Evolutionary conservation across 1,140 invertebrate species (phyloP).

Genomic region (Orchestia grillus): DNA sequence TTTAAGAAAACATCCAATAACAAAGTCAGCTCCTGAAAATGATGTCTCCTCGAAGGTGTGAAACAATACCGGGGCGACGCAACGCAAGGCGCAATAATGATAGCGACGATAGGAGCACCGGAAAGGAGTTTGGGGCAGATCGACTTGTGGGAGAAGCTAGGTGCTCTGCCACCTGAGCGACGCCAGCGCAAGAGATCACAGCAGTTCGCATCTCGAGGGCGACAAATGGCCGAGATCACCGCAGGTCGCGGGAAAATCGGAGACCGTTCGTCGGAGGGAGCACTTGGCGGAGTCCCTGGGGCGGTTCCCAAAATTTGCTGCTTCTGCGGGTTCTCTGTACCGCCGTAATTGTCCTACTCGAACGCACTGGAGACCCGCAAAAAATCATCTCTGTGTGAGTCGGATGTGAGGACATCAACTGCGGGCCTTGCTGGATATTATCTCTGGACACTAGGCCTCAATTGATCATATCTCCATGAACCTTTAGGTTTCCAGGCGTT

Average conservation of each 20-base stretch:
- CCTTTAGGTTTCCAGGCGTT: neutral
- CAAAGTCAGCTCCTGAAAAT: no score
- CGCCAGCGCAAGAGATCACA: neutral
- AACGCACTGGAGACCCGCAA: neutral
- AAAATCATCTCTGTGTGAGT: neutral
- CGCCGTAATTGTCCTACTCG: neutral
- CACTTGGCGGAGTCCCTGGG: neutral
- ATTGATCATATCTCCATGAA: neutral
- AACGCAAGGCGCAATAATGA: no score
- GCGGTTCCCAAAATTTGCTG: conserved; percentile 38
- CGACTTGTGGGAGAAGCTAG: neutral
- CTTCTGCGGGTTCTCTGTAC: neutral
- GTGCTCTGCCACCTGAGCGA: neutral
- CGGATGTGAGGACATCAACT: neutral
- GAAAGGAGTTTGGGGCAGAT: neutral
- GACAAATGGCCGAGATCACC: conserved; percentile 46
- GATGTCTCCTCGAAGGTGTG: no score
- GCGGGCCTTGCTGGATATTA: no score
- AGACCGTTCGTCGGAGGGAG: neutral
- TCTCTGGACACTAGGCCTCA: neutral
- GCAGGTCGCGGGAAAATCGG: conserved; percentile 30
- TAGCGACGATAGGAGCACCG: neutral
- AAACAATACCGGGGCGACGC: no score
- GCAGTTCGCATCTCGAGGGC: conserved; percentile 1
- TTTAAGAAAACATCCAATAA: no score